Evolutionary conservation across 1,140 invertebrate genomes (phyloP), one percentile per base, ranked within the genome.

Genomic region (Augochlora pura): DNA sequence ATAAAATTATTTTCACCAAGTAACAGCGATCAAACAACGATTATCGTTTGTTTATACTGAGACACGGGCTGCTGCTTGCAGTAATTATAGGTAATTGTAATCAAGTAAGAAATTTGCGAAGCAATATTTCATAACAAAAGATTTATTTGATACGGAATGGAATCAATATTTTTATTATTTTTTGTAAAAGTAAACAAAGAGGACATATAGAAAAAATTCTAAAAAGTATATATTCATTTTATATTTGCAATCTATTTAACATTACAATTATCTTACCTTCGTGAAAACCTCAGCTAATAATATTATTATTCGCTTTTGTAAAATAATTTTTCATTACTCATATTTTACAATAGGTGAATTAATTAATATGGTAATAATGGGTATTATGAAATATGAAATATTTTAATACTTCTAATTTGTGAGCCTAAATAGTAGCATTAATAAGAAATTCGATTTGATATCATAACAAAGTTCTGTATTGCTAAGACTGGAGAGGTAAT

Each of bases 1-100:
- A 94, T 94, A 57, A 94, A 94, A 90, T 82, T 93, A 73, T 93
- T 92, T 86, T 87, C 91, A 49, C 86, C 89, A 25, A 90, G 90
- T 71, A 91, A 85, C 23, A 84, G 83, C 9, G 92, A 93, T 59
- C 90, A 91, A 82, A 88, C 92, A 8, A 91, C 92, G 6, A 91
- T 93, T 63, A 89, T 93, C 62, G 90, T 92, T 91, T 93, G 92
- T 90, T 93, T 91, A 93, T 93, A 90, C 18, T 87, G 80, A 88
- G 77, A 80, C 25, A 77, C 60, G 12, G 46, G 32, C 25, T 88
- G 81, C 71, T 70, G 21, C 23, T 21, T 84, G 62, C 54, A 86
- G 73, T 86, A 79, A 81, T 42, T 75, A 63, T 73, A 69, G 16
- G 25, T 57, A 74, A 60, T 49, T 67, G 32, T 64, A 77, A 64